Conservation (phyloP, 2,888 invertebrate species). For the Dryobota labecula region DNA sequence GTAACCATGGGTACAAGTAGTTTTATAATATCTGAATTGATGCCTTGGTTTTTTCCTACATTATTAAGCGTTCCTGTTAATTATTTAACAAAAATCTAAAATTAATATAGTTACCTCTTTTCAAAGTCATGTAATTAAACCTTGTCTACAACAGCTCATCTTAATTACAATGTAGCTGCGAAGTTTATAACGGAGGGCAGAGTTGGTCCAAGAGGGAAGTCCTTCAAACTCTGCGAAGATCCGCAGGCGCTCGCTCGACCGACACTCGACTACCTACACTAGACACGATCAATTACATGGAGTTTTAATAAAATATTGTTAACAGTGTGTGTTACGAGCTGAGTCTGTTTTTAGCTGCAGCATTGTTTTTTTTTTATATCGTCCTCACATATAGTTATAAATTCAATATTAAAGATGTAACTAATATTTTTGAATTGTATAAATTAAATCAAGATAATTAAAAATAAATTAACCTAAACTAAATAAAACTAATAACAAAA, state of each 20-base stretch:
- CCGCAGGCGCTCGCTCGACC: slow-evolving; percentile 30
- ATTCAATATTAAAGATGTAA: no score
- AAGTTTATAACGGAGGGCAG: slow-evolving; percentile 41
- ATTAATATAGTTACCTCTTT: not conserved
- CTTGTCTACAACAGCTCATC: slow-evolving; percentile 17
- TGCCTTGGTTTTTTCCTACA: not conserved
- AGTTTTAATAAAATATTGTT: slow-evolving; percentile 32
- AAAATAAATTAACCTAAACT: no score
- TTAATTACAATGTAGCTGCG: slow-evolving; percentile 48
- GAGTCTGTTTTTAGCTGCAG: no score
- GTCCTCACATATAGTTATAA: no score
- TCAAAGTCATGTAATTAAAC: slow-evolving; percentile 15
- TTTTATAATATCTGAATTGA: not conserved
- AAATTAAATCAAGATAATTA: no score
- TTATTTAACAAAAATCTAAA: not conserved
- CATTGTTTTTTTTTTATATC: no score
- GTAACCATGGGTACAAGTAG: not conserved
- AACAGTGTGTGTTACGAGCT: slow-evolving; percentile 1
- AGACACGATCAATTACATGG: slow-evolving; percentile 47
- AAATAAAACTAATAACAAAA: no score
- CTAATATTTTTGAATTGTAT: no score
- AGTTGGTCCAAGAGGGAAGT: slow-evolving; percentile 65
- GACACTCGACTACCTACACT: slow-evolving; percentile 37
- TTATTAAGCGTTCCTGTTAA: not conserved
- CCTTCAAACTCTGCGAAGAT: slow-evolving; percentile 64